Base-by-base conservation (phyloP, 1,140 invertebrate species). In the Drosophila sechellia region DNA sequence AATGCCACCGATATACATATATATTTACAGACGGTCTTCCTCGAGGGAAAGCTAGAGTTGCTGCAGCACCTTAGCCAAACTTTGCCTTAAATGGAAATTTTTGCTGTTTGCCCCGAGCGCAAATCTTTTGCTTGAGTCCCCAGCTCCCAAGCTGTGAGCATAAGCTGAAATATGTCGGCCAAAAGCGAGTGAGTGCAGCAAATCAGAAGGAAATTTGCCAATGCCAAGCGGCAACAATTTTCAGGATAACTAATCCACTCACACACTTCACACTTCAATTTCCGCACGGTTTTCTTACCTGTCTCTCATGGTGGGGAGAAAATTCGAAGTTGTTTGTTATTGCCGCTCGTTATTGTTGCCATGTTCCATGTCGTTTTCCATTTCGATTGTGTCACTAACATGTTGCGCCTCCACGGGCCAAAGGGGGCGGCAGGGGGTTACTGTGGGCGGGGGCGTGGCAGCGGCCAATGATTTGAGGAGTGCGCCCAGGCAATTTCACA, bases 371-470 rank as follows among this genome's bases (percentile, higher is more conserved):
- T 79, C 81, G 83, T 81, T 86, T 86, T 83, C 79, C 83, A 86
- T 86, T 86, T 87, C 81, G 79, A 86, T 87, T 87, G 81, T 86
- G 81, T 86, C 81, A 86, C 57, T 83, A 87, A 86, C 81, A 86
- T 83, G 83, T 79, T 79, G 69, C 83, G 75, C 74, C 64, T 64
- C 66, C 42, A 35, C 31, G 34, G 27, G n/a, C 48, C 8, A 4
- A 11, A 43, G 31, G 49, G 48, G 53, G 60, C 25, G 43, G 20
- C 34, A 31, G 68, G 34, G 8, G 31, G 6, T 8, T 10, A 31
- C 31, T 6, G 31, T 11, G 8, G 42, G 31, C 25, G 3, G 34
- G 25, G 49, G 25, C 43, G 35, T 13, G 42, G 45, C 48, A 49
- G 60, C 46, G 70, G 83, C 75, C 84, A 87, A 83, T 87, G 81